A percentile compares a stretch with the other conserved stretches of the same genome.
phyloP scores from a whole-genome alignment of 2,888 invertebrate species.

The Cephus sareptanus region DNA sequence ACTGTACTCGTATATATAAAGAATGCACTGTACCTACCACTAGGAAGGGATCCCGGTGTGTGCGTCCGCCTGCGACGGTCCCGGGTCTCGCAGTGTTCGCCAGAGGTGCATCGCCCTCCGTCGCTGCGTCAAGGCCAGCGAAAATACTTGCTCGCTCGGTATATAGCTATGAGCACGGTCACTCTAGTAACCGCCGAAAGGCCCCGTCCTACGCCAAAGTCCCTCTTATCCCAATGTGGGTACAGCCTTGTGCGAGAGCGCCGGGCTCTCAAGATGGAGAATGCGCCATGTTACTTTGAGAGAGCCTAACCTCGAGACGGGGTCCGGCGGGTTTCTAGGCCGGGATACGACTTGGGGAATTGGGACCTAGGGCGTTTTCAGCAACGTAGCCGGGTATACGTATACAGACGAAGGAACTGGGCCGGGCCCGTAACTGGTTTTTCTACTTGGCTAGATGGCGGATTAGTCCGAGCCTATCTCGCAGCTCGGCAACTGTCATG shows the following conservation, averaged over 20 bases:
- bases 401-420: too few relatives aligned
- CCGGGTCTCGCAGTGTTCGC: conserved; percentile 60
- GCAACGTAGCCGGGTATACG: too few relatives aligned
- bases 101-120: conserved; percentile 66
- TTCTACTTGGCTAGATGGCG: too few relatives aligned
- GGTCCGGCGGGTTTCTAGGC: too few relatives aligned
- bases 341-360: too few relatives aligned
- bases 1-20: too few relatives aligned
- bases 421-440: too few relatives aligned
- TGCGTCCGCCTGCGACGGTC: conserved; percentile 31
- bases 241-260: background rate
- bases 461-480: too few relatives aligned
- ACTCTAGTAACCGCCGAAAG: conserved; percentile 55
- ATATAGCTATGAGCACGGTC: conserved; percentile 44
- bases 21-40: too few relatives aligned
- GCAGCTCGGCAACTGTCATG: too few relatives aligned
- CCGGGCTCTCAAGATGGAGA: conserved; percentile 26
- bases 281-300: conserved; percentile 24
- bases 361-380: too few relatives aligned
- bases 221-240: background rate
- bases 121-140: conserved; percentile 66
- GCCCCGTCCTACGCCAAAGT: conserved; percentile 34
- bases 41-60: conserved; percentile 12
- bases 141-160: conserved; percentile 58
- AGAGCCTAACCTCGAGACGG: too few relatives aligned